Evolutionary conservation across 1,140 invertebrate genomes (phyloP).

Genomic region (Artemia franciscana): DNA sequence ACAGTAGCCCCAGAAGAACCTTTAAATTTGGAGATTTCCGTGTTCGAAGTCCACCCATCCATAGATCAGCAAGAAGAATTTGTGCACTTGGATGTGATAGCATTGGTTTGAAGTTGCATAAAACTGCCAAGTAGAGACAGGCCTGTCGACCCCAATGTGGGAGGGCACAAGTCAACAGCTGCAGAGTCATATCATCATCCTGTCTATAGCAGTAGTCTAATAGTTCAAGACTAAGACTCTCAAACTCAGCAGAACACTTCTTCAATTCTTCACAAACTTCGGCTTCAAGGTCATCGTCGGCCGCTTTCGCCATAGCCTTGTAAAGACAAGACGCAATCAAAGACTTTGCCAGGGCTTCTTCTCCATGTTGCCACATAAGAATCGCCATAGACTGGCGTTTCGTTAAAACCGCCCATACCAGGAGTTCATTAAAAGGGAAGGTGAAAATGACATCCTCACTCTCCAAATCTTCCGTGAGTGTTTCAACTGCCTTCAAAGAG

Average conservation of each 20-base stretch:
- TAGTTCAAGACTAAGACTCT: constrained; percentile 43
- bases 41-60: constrained; percentile 91
- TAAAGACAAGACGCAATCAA: constrained; percentile 84
- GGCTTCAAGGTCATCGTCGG: constrained; percentile 85
- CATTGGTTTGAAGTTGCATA: constrained; percentile 74
- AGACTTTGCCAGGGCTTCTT: constrained; percentile 84
- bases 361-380: constrained; percentile 91
- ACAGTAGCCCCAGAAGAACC: constrained; percentile 70
- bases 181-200: constrained; percentile 83
- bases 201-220: constrained; percentile 86
- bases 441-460: no score
- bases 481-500: no score
- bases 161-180: constrained; percentile 79
- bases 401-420: constrained; percentile 90
- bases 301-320: constrained; percentile 85
- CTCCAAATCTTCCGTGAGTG: no score
- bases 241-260: constrained; percentile 63
- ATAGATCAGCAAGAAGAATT: constrained; percentile 86
- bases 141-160: constrained; percentile 95
- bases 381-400: constrained; percentile 87
- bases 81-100: constrained; percentile 90
- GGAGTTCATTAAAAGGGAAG: constrained; percentile 79
- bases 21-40: constrained; percentile 83
- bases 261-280: constrained; percentile 79
- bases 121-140: constrained; percentile 76